phyloP scores from a whole-genome alignment of 2,888 invertebrate genomes.

The Zygogramma bicolorata region DNA sequence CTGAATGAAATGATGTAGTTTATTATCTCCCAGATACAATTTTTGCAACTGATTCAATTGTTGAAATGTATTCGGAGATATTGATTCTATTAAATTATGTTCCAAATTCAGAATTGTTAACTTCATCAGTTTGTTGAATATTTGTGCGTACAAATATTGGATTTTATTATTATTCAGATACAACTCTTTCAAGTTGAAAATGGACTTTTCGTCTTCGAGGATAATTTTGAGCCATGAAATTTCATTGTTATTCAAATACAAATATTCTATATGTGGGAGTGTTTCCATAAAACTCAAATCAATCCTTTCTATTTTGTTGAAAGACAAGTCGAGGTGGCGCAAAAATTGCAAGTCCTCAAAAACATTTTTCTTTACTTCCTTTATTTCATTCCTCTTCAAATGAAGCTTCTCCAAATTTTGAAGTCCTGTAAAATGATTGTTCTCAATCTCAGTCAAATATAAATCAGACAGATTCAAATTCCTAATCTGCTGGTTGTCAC shows the following conservation, averaged over 20 bases:
- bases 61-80: slow-evolving; percentile 40
- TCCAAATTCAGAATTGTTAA: slow-evolving; percentile 29
- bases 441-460: neutral
- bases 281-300: neutral
- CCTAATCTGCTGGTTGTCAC: neutral
- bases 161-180: neutral
- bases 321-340: neutral
- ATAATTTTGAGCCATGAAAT: neutral
- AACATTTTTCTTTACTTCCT: neutral
- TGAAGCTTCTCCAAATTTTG: neutral
- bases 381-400: neutral
- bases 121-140: neutral
- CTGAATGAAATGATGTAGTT: neutral
- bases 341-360: neutral
- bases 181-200: neutral
- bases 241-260: neutral
- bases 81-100: slow-evolving; percentile 33
- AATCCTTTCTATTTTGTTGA: neutral
- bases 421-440: neutral
- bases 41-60: neutral
- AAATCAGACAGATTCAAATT: neutral
- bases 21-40: neutral
- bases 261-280: neutral
- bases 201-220: neutral
- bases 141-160: neutral